Conservation (phyloP, 2,888 invertebrate species). For the Sycophila texana region DNA sequence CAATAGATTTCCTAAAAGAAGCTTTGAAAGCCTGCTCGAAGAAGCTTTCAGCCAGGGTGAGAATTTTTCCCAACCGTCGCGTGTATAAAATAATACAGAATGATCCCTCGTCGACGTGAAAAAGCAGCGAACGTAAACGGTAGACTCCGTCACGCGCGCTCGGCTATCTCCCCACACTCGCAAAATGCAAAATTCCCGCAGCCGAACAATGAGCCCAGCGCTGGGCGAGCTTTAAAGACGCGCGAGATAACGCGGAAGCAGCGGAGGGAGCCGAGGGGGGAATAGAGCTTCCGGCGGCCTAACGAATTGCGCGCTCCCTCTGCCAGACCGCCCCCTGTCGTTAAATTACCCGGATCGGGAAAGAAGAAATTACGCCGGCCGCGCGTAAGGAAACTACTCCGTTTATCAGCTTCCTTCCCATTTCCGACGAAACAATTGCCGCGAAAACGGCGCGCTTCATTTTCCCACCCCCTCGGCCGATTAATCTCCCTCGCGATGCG, state of each 20-base stretch:
- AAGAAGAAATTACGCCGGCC: constrained; percentile 22
- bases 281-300: not conserved
- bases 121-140: constrained; percentile 40
- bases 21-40: too few species aligned
- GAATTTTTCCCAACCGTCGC: not conserved
- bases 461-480: constrained; percentile 2
- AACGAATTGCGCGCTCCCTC: constrained; percentile 25
- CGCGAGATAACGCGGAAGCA: constrained; percentile 42
- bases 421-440: constrained; percentile 38
- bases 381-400: constrained; percentile 33
- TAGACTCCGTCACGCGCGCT: constrained; percentile 32
- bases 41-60: not conserved
- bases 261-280: not conserved
- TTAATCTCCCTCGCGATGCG: constrained; percentile 6
- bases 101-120: constrained; percentile 41
- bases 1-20: not conserved
- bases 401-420: not conserved
- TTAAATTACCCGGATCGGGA: constrained; percentile 49
- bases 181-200: constrained; percentile 35
- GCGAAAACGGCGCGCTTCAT: constrained; percentile 18
- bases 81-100: constrained; percentile 2
- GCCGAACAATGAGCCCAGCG: constrained; percentile 14
- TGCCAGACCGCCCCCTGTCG: constrained; percentile 9
- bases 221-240: constrained; percentile 33
- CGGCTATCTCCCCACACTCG: not conserved